phyloP scores from a whole-genome alignment of 1,140 invertebrate genomes.

The Heliconius hermathena region DNA sequence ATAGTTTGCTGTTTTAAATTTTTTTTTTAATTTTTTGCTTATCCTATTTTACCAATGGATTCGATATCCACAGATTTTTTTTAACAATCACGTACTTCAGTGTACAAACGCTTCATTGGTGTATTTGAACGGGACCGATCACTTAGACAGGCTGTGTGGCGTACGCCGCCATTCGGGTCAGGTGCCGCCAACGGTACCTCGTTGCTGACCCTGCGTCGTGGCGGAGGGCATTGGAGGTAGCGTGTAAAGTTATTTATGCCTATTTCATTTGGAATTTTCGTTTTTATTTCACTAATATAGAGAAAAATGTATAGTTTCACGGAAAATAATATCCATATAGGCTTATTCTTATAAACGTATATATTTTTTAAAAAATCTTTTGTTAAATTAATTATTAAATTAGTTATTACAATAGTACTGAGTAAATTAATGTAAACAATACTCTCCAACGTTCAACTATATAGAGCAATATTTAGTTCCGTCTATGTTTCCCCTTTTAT shows the following conservation, averaged over 20 bases:
- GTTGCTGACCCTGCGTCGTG: constrained; percentile 62
- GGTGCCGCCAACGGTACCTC: constrained; percentile 72
- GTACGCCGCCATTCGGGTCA: constrained; percentile 69
- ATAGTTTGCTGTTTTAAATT: background rate
- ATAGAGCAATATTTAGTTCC: no score
- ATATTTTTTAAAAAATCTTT: no score
- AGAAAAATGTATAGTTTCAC: no score
- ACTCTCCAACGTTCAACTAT: no score
- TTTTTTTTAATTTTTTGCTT: background rate
- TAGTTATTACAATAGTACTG: no score
- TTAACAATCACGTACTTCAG: constrained; percentile 9
- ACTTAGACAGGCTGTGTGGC: constrained; percentile 69
- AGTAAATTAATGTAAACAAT: no score
- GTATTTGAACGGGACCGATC: constrained; percentile 70
- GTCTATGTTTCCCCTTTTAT: no score
- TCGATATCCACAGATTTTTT: background rate
- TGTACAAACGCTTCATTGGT: constrained; percentile 42
- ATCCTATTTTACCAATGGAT: background rate
- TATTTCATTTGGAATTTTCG: background rate
- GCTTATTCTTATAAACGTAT: no score
- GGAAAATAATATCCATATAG: no score
- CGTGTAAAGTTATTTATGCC: background rate
- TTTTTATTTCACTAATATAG: no score
- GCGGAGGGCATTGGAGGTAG: constrained; percentile 32
- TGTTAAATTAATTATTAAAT: no score